A percentile compares a stretch with the other conserved stretches of the same genome.
phyloP scores from a whole-genome alignment of 2,888 invertebrate genomes.

The Bibio marci region DNA sequence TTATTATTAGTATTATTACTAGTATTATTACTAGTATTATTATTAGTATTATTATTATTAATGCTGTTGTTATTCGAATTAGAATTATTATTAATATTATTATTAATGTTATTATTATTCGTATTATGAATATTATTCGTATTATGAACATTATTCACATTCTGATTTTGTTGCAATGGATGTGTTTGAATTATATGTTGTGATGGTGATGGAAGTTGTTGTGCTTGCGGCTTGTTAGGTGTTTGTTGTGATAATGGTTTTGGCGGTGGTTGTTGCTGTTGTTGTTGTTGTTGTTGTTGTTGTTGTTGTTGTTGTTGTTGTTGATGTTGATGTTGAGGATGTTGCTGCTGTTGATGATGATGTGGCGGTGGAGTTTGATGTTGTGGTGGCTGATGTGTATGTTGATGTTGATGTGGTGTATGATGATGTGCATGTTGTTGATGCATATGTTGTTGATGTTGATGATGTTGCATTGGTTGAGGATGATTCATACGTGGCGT shows the following conservation, averaged over 20 bases:
- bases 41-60: background rate
- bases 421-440: conserved; percentile 10
- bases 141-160: conserved; percentile 2
- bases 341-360: conserved; percentile 20
- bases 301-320: conserved; percentile 19
- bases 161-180: conserved; percentile 16
- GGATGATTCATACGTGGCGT: background rate
- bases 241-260: conserved; percentile 16
- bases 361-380: conserved; percentile 9
- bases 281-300: conserved; percentile 9
- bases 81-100: background rate
- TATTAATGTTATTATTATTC: background rate
- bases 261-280: conserved; percentile 15
- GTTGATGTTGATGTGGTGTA: conserved; percentile 23
- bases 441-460: conserved; percentile 2
- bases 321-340: conserved; percentile 12
- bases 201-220: conserved; percentile 17
- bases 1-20: conserved; percentile 5
- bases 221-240: conserved; percentile 17
- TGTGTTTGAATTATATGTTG: conserved; percentile 12
- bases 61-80: background rate
- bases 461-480: conserved; percentile 14
- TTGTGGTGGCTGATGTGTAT: conserved; percentile 8
- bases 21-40: conserved; percentile 11
- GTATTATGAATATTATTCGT: no score